These are phyloP conservation scores for Mirounga angustirostris DNA, from an alignment of 2,113 vertebrate species.

Conservation along the genomic window DNA sequence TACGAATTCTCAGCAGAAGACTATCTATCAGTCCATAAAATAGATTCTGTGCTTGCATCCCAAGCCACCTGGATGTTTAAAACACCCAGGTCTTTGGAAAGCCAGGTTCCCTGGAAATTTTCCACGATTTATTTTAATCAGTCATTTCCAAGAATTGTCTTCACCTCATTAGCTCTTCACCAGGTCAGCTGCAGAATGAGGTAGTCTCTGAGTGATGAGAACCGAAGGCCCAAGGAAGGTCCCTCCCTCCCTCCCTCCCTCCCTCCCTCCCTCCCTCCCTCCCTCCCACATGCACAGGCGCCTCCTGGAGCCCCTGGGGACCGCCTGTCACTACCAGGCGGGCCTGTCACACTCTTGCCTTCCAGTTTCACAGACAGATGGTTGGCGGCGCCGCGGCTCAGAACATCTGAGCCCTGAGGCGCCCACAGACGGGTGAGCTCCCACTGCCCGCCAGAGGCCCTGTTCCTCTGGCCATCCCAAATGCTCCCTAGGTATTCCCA, in stretches of 20 bases:
- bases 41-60: background rate
- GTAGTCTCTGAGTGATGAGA: rapidly evolving
- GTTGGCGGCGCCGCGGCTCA: background rate
- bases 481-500: background rate
- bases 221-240: background rate
- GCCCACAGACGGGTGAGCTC: rapidly evolving
- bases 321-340: conserved; percentile 9
- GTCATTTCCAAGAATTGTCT: conserved; percentile 28
- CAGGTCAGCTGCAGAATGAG: conserved; percentile 67
- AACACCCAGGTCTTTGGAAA: background rate
- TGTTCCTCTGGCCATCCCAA: rapidly evolving
- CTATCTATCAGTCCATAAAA: background rate
- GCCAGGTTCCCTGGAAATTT: background rate
- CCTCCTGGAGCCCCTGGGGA: background rate
- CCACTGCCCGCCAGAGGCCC: background rate
- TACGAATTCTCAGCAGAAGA: background rate
- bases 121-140: background rate
- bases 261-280: background rate
- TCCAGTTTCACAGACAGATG: conserved; percentile 59
- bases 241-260: background rate
- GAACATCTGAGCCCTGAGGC: background rate
- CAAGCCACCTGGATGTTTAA: background rate
- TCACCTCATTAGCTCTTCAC: conserved; percentile 49
- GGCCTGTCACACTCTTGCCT: background rate
- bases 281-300: no score